Conservation (phyloP, 2,113 vertebrate species). For the Ptyas mucosa region DNA sequence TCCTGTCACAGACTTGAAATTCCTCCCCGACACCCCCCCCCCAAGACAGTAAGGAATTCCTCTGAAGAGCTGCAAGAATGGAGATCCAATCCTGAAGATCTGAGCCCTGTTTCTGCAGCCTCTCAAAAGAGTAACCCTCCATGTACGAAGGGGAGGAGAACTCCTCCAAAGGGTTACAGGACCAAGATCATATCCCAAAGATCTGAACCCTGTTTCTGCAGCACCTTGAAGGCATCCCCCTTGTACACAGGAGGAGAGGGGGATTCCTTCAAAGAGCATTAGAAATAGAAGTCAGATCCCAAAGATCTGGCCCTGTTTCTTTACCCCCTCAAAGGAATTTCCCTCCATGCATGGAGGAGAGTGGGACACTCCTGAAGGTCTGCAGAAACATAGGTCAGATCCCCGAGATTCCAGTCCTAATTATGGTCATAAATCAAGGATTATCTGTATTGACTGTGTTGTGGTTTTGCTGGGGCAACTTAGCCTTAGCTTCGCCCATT, state of each 20-base stretch:
- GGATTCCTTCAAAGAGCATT: not conserved
- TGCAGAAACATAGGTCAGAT: not conserved
- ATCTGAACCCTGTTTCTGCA: not conserved
- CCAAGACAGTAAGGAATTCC: not conserved
- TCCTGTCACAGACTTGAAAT: not conserved
- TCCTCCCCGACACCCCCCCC: not conserved
- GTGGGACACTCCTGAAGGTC: not conserved
- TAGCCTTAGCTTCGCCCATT: not conserved
- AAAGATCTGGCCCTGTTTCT: not conserved
- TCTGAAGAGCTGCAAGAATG: not conserved
- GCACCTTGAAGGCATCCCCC: not conserved
- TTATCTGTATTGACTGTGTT: not conserved
- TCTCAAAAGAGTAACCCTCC: not conserved
- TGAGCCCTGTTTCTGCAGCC: not conserved
- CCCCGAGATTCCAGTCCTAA: not conserved
- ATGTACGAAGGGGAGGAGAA: not conserved
- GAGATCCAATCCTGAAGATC: not conserved
- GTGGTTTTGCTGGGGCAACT: not conserved
- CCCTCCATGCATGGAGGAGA: not conserved
- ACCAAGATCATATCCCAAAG: not conserved
- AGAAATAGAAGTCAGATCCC: not conserved
- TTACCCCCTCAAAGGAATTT: not conserved
- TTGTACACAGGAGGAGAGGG: no score
- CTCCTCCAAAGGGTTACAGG: not conserved
- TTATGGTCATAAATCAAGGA: not conserved